These are phyloP conservation scores for Microcebus griseorufus DNA, from an alignment of 2,113 vertebrate genomes.

Conservation along the genomic window DNA sequence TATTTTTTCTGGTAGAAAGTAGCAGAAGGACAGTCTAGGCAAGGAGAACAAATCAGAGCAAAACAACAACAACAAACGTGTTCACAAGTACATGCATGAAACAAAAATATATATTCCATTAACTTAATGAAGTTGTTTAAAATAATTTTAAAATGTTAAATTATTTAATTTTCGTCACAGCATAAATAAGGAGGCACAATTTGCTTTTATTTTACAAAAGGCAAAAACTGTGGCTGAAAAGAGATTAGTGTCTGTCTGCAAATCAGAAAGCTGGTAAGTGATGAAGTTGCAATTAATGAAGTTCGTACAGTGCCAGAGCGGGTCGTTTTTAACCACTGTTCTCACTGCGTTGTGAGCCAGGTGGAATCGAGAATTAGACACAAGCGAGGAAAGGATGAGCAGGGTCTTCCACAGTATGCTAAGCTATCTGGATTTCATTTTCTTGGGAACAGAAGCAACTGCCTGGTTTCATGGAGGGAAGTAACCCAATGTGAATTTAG, in stretches of 20 bases:
- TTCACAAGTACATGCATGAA: background rate
- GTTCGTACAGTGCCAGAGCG: background rate
- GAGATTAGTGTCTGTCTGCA: background rate
- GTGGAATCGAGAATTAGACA: background rate
- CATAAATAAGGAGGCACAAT: no score
- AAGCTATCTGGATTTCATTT: background rate
- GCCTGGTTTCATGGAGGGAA: background rate
- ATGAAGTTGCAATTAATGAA: background rate
- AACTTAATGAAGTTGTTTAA: no score
- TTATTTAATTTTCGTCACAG: background rate
- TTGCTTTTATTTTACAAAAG: background rate
- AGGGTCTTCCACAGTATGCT: no score
- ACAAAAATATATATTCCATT: background rate
- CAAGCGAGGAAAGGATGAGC: background rate
- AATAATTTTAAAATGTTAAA: background rate
- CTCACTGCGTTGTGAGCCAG: background rate
- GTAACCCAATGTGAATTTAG: background rate
- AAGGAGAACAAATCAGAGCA: background rate
- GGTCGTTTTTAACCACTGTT: no score
- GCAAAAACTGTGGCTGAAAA: background rate
- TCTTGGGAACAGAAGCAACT: background rate
- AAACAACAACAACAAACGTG: background rate
- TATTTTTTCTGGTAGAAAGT: background rate
- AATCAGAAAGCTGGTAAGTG: background rate
- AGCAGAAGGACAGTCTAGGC: background rate